phyloP scores from a whole-genome alignment of 2,113 vertebrate genomes.

The Ifrita kowaldi region DNA sequence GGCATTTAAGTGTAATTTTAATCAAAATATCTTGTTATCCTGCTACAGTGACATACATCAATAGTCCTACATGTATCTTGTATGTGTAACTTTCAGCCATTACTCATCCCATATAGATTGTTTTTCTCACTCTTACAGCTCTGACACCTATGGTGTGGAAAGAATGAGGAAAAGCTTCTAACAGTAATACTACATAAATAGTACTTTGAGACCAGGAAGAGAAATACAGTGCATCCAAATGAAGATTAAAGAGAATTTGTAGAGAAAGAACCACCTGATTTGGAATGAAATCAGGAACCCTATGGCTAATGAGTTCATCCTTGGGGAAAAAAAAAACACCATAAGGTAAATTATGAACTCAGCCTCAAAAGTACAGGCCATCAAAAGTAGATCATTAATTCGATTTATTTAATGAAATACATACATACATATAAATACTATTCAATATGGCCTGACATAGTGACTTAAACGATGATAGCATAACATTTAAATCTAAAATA shows the following conservation, averaged over 20 bases:
- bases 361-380: background rate
- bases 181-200: background rate
- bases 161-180: background rate
- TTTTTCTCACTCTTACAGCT: background rate
- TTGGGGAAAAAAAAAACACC: background rate
- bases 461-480: background rate
- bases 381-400: background rate
- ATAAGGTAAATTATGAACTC: background rate
- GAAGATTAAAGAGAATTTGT: background rate
- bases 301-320: background rate
- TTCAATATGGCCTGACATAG: background rate
- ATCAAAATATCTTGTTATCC: background rate
- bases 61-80: background rate
- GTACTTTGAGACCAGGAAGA: background rate
- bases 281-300: constrained; percentile 15
- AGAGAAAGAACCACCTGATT: background rate
- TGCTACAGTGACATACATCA: background rate
- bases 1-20: background rate
- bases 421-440: background rate
- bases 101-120: background rate
- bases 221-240: background rate
- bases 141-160: background rate
- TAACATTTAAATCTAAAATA: background rate
- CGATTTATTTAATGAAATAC: background rate
- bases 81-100: background rate